Percentiles rank a stretch among this genome's conserved stretches.
phyloP scores from a whole-genome alignment of 2,797 vertebrate species.

The Falco peregrinus region DNA sequence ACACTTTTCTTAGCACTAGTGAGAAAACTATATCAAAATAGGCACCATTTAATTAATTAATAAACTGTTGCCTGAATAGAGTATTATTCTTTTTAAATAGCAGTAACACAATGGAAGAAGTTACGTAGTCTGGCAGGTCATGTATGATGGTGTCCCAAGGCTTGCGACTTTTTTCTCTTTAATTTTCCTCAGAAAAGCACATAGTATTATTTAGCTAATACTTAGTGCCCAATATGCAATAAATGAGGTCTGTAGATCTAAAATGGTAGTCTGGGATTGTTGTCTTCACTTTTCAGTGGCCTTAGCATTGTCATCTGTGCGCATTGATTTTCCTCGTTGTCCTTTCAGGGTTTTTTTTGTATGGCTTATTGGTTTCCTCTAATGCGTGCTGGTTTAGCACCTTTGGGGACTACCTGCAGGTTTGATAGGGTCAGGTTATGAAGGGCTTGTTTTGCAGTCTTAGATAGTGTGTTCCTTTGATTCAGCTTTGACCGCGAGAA shows the following conservation, averaged over 20 bases:
- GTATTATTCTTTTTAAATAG: not conserved
- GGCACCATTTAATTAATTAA: not conserved
- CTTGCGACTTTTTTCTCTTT: not conserved
- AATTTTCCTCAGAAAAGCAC: not conserved
- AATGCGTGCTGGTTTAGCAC: not conserved
- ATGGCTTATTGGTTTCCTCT: not conserved
- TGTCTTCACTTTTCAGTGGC: not conserved
- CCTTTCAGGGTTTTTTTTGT: not conserved
- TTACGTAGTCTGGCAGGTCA: not conserved
- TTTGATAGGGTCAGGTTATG: conserved; percentile 18
- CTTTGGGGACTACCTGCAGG: not conserved
- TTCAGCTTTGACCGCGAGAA: conserved; percentile 47
- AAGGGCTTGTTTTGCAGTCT: conserved; percentile 15
- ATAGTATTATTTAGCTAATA: not conserved
- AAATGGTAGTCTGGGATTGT: not conserved
- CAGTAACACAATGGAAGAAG: not conserved
- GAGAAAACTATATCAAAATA: not conserved
- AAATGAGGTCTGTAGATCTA: not conserved
- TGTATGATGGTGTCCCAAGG: not conserved
- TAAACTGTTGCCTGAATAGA: not conserved
- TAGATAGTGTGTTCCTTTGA: conserved; percentile 26
- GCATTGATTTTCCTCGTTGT: not conserved
- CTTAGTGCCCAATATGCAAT: not conserved
- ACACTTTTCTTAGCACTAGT: not conserved
- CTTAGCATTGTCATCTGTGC: not conserved